Conservation (phyloP, 2,797 vertebrate species). For the Picus viridis region DNA sequence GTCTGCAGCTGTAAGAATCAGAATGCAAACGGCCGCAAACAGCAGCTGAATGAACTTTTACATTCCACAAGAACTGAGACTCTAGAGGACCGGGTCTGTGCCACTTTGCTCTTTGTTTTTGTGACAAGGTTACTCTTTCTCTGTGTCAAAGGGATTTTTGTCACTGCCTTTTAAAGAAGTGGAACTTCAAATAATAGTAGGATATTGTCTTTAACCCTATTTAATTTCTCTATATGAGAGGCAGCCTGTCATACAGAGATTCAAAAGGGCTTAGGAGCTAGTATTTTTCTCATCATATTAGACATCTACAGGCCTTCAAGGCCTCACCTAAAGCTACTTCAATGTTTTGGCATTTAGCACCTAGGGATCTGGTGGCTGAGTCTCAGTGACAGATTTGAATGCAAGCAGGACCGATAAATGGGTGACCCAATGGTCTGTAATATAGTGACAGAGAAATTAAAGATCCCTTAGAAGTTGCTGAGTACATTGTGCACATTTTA, state of each 20-base stretch:
- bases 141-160: background rate
- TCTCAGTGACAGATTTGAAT: background rate
- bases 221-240: background rate
- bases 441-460: background rate
- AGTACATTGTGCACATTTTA: background rate
- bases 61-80: background rate
- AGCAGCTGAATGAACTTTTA: background rate
- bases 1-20: background rate
- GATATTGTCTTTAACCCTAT: background rate
- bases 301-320: background rate
- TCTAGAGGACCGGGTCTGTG: background rate
- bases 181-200: background rate
- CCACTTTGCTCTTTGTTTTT: background rate
- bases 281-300: background rate
- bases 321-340: background rate
- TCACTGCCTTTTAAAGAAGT: background rate
- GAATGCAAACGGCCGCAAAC: background rate
- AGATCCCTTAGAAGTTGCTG: background rate
- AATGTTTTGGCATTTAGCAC: background rate
- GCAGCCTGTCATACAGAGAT: background rate
- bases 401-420: accelerated
- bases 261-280: background rate
- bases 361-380: background rate
- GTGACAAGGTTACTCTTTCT: background rate
- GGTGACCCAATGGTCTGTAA: background rate